Conservation (phyloP, 2,797 vertebrate species). For the Sebastes elongatus region DNA sequence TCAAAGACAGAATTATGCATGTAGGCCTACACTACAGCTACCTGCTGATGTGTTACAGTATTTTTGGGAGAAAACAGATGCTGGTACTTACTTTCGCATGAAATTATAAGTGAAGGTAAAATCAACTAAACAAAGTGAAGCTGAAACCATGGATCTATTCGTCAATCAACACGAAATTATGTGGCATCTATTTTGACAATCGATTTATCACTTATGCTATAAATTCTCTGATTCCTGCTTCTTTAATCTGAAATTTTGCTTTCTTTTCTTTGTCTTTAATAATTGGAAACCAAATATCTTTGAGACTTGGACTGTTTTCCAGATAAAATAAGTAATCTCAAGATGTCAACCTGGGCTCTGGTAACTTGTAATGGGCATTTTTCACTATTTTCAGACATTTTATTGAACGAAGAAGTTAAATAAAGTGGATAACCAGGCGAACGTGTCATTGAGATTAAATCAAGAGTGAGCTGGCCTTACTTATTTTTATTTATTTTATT, state of each 20-base stretch:
- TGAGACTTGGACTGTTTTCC: no score
- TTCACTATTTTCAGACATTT: no score
- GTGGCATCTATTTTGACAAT: background rate
- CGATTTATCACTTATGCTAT: background rate
- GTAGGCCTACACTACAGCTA: background rate
- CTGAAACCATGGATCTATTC: background rate
- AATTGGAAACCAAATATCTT: no score
- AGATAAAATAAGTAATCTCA: no score
- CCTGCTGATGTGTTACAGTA: background rate
- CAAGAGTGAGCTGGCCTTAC: background rate
- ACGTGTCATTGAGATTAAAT: background rate
- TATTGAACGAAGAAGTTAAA: no score
- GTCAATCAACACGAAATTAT: background rate
- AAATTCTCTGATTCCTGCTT: background rate
- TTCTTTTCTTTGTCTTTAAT: no score
- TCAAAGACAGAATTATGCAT: background rate
- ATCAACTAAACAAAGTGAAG: background rate
- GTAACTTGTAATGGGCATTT: no score
- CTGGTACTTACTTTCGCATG: background rate
- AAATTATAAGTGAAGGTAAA: background rate
- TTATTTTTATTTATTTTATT: no score
- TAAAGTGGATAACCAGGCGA: no score
- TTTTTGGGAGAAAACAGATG: background rate
- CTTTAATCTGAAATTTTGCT: background rate
- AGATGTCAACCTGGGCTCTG: no score